Conservation (phyloP, 1,140 invertebrate species). For the Phymorhynchus buccinoides region DNA sequence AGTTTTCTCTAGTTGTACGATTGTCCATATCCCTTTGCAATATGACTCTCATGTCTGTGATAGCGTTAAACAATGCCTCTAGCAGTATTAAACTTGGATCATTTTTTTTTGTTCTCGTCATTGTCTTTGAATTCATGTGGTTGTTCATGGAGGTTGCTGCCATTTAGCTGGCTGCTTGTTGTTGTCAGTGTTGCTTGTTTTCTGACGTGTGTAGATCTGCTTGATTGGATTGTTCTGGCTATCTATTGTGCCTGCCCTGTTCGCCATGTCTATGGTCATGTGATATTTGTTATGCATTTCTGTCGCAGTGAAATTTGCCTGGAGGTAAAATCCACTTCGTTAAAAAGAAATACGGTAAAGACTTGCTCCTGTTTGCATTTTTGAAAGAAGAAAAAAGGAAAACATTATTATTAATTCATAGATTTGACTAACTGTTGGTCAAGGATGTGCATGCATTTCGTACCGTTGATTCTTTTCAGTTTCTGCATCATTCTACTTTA, state of each 20-base stretch:
- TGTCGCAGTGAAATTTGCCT: not conserved
- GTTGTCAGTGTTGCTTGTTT: too few species aligned
- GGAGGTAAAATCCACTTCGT: not conserved
- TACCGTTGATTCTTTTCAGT: too few species aligned
- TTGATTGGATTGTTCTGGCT: not conserved
- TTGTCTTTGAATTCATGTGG: not conserved
- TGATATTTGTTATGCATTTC: not conserved
- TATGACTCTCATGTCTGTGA: slow-evolving; percentile 19
- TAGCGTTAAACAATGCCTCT: slow-evolving; percentile 19
- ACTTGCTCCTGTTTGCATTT: not conserved
- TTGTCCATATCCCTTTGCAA: not conserved
- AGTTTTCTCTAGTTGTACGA: not conserved
- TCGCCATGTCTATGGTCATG: not conserved
- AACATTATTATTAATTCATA: too few species aligned
- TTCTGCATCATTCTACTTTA: too few species aligned
- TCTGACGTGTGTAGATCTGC: not conserved
- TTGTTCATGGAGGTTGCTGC: not conserved
- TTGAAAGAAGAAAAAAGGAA: not conserved
- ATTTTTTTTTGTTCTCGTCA: not conserved
- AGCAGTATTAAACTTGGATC: not conserved
- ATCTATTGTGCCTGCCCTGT: not conserved
- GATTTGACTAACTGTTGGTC: too few species aligned
- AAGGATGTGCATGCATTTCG: too few species aligned
- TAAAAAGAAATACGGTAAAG: not conserved
- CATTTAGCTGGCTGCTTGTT: too few species aligned